phyloP scores from a whole-genome alignment of 2,888 invertebrate genomes.

The Agrotis segetum region DNA sequence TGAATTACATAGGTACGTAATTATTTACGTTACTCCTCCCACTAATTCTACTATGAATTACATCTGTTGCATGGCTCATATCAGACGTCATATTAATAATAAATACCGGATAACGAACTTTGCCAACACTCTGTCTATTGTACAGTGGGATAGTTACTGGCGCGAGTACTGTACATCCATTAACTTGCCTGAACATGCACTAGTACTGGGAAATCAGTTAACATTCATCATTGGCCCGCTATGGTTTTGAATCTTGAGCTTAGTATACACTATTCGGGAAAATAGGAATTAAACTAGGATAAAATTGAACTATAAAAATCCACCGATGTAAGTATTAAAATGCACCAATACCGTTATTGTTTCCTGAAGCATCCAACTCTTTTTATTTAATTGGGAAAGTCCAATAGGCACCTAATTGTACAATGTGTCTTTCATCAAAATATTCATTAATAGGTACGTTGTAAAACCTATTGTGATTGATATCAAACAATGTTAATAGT shows the following conservation, averaged over 20 bases:
- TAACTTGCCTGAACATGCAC: constrained; percentile 29
- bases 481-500: neutral
- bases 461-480: neutral
- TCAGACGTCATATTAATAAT: constrained; percentile 56
- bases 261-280: neutral
- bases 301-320: neutral
- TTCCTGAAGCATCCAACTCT: neutral
- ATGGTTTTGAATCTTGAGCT: constrained; percentile 6
- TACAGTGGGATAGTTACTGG: constrained; percentile 32
- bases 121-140: constrained; percentile 48
- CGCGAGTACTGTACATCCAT: constrained; percentile 25
- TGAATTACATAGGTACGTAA: constrained; percentile 36
- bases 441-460: no score
- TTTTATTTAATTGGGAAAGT: no score
- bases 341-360: neutral
- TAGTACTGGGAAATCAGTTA: constrained; percentile 40
- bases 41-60: constrained; percentile 49
- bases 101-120: constrained; percentile 59
- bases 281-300: neutral
- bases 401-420: no score
- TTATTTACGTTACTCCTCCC: constrained; percentile 43
- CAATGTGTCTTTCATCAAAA: no score
- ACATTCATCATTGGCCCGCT: constrained; percentile 35
- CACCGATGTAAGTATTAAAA: neutral
- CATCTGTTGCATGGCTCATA: constrained; percentile 51